Conservation (phyloP, 2,888 invertebrate species). For the Tubulanus polymorphus region DNA sequence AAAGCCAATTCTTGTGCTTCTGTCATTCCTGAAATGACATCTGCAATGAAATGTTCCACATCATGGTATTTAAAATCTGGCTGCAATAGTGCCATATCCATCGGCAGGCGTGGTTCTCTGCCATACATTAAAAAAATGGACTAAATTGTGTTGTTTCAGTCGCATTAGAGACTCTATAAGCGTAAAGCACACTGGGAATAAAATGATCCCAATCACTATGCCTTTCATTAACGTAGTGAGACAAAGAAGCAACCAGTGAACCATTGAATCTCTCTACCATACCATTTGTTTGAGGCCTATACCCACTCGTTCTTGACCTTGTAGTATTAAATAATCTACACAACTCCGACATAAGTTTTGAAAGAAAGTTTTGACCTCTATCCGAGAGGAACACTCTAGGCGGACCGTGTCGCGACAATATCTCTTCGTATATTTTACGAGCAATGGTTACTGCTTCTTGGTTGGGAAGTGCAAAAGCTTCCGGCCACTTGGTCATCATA, state of each 20-base stretch:
- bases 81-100: background rate
- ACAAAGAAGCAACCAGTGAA: background rate
- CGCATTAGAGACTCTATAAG: background rate
- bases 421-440: background rate
- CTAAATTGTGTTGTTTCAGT: background rate
- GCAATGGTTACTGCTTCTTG: constrained; percentile 17
- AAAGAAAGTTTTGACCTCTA: background rate
- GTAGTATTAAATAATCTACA: background rate
- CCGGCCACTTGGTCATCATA: constrained; percentile 19
- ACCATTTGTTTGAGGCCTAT: background rate
- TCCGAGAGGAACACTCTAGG: background rate
- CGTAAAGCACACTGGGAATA: background rate
- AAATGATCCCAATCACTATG: background rate
- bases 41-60: background rate
- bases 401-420: background rate
- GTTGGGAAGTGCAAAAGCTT: constrained; percentile 25
- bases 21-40: background rate
- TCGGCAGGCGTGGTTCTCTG: background rate
- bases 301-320: background rate
- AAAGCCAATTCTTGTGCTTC: background rate
- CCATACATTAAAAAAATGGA: background rate
- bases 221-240: background rate
- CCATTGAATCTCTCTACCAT: background rate
- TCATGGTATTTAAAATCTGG: background rate
- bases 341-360: background rate